Conservation (phyloP, 2,797 vertebrate species). For the Megaceryle alcyon region DNA sequence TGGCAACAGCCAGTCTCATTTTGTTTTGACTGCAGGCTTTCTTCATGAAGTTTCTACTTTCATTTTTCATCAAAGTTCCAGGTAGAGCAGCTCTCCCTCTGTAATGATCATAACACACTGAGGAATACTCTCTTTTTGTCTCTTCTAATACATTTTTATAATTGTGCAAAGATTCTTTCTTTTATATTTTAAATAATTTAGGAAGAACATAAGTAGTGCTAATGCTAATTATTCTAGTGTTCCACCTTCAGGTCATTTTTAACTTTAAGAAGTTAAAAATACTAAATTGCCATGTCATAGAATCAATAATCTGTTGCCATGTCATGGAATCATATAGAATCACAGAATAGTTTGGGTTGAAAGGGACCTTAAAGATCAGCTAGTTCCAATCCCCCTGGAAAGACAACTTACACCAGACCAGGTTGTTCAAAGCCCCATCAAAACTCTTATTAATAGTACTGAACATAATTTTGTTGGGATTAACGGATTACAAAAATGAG, state of each 20-base stretch:
- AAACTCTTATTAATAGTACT: background rate
- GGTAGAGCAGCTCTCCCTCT: background rate
- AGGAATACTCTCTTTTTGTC: background rate
- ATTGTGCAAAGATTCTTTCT: background rate
- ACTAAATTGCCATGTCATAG: background rate
- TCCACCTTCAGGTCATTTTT: constrained; percentile 19
- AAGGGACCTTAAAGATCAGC: background rate
- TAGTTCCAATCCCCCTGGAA: background rate
- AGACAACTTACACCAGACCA: background rate
- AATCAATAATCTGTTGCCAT: background rate
- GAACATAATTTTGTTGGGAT: background rate
- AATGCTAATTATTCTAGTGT: constrained; percentile 8
- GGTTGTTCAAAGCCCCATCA: background rate
- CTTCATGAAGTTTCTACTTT: background rate
- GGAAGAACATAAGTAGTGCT: background rate
- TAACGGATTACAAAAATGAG: background rate
- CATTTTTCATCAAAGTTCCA: background rate
- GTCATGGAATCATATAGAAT: background rate
- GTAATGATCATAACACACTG: background rate
- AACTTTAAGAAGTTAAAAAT: background rate
- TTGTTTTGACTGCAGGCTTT: background rate
- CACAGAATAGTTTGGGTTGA: background rate
- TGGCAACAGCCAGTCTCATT: background rate
- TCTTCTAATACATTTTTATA: background rate
- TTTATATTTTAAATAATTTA: background rate